Base-by-base conservation (phyloP, 2,797 vertebrate genomes). In the Pipistrellus nathusii region DNA sequence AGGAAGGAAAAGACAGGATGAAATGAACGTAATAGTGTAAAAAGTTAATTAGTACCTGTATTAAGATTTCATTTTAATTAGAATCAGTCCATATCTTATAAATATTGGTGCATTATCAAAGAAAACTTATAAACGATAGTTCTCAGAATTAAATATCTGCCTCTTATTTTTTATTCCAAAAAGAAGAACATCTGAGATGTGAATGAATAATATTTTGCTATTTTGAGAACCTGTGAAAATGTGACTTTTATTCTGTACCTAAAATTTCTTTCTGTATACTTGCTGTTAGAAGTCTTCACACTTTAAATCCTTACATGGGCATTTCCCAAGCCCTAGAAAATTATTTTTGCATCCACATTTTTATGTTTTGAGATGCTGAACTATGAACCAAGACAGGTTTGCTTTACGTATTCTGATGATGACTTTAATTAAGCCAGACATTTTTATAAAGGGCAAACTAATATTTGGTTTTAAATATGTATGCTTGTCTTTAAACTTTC, bases 151-250 rank as follows among this genome's bases (percentile, higher is more conserved):
- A 1, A 85, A 87, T 91, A 38, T 92, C 6, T 83, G 11, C 7
- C n/a, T 64, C 48, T 92, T 80, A 57, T 73, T 91, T 95, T 95
- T 95, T 87, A 85, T 90, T 78, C 23, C 6, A 30, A 64, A 95
- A 87, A 76, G 8, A 80, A 92, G 66, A 41, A 81, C 41, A 30
- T 59, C 25, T 64, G 59, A 87, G 27, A 80, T 77, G 46, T 72
- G n/a, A 96, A 93, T 90, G 57, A 91, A 88, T 93, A 93, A 78
- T 94, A 94, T 92, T 96, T 95, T 87, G 3, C 53, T 94, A 88
- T 95, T 96, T 95, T 80, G 51, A 93, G 81, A 94, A 75, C 76
- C 66, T 95, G 27, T 82, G 69, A 96, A 94, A 94, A 88, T 94
- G 57, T 94, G 89, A 90, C 69, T 64, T 91, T 66, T 66, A 25